Conservation (phyloP, 2,797 vertebrate genomes). For the Onychomys leucogaster region DNA sequence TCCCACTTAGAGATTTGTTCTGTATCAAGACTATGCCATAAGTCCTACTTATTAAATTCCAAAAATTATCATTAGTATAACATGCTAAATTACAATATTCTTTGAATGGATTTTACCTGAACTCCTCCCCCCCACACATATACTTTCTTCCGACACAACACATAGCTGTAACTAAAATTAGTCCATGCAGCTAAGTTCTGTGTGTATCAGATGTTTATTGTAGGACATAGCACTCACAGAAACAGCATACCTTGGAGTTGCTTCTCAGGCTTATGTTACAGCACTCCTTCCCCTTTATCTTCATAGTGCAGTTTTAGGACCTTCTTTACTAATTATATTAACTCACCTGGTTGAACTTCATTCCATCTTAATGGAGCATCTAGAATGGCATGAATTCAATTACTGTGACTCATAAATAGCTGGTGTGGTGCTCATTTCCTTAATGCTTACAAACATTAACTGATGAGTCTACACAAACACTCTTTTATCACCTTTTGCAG, state of each 20-base stretch:
- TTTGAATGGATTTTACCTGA: background rate
- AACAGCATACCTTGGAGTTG: background rate
- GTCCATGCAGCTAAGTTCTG: conserved; percentile 7
- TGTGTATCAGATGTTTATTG: conserved; percentile 48
- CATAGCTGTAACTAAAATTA: conserved; percentile 44
- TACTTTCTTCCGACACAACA: conserved; percentile 36
- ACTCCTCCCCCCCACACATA: background rate
- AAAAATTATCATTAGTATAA: background rate
- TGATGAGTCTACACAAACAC: conserved; percentile 51
- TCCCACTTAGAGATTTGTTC: conserved; percentile 14
- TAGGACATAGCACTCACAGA: background rate
- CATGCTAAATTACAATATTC: background rate
- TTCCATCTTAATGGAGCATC: conserved; percentile 56
- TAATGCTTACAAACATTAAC: conserved; percentile 59
- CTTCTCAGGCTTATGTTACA: conserved; percentile 4
- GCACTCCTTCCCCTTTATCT: background rate
- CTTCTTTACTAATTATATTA: conserved; percentile 58
- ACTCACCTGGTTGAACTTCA: conserved; percentile 53
- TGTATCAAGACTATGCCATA: background rate
- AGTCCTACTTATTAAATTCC: conserved; percentile 32
- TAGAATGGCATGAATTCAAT: conserved; percentile 50
- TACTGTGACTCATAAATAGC: conserved; percentile 69
- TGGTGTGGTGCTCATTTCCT: conserved; percentile 46
- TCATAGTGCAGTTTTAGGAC: conserved; percentile 23
- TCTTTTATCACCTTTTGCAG: conserved; percentile 44